Evolutionary conservation across 2,113 vertebrate genomes (phyloP).

Genomic region (Kryptolebias marmoratus): DNA sequence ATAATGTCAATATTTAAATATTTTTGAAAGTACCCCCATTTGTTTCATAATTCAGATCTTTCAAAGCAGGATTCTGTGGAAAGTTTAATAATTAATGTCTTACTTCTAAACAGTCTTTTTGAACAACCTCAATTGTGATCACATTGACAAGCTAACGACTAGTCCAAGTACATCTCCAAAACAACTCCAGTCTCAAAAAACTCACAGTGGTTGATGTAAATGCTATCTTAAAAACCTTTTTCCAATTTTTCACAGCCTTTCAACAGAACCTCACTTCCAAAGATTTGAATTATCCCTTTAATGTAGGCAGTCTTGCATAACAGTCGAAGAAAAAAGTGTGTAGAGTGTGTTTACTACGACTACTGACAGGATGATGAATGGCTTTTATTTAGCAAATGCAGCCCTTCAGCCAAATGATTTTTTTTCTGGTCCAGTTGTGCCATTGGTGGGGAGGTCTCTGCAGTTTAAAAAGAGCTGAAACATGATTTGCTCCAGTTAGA

Average conservation of each 20-base stretch:
- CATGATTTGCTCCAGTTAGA: constrained; percentile 17
- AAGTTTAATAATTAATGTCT: no score
- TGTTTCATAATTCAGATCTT: no score
- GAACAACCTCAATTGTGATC: no score
- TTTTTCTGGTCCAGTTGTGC: constrained; percentile 37
- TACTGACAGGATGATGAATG: constrained; percentile 53
- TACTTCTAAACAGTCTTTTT: no score
- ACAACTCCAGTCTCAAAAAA: no score
- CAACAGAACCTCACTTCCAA: not conserved
- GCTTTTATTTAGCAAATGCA: constrained; percentile 55
- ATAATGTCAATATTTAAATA: no score
- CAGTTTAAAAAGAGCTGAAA: constrained; percentile 21
- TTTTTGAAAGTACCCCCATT: no score
- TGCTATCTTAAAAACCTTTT: no score
- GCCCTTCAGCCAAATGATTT: constrained; percentile 62
- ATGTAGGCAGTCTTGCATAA: not conserved
- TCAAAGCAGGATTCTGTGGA: no score
- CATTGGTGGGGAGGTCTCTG: constrained; percentile 26
- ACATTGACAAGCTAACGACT: no score
- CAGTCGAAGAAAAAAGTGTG: not conserved
- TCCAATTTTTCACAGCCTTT: not conserved
- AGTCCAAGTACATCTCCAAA: no score
- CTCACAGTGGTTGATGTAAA: no score
- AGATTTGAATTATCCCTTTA: constrained; percentile 3
- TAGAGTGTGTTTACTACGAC: constrained; percentile 19